Conservation (phyloP, 1,140 invertebrate species). For the Arion vulgaris region DNA sequence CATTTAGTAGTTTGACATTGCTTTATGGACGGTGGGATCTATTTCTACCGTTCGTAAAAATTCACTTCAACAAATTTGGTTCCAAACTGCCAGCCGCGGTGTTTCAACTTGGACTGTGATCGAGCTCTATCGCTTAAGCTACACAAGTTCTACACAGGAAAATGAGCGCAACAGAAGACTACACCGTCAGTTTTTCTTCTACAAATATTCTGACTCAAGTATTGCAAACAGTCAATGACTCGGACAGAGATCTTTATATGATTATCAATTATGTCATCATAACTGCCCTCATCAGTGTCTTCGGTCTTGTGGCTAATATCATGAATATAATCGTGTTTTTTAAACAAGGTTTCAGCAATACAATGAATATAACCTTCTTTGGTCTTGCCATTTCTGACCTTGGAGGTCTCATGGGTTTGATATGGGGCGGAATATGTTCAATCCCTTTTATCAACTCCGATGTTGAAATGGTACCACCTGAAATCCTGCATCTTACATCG, state of each 20-base stretch:
- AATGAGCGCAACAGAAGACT: too few species aligned
- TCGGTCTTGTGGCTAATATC: neutral
- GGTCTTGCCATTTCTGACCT: constrained; percentile 22
- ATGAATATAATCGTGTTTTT: constrained; percentile 5
- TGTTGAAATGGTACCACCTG: neutral
- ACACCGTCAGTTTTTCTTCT: too few species aligned
- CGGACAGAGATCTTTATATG: neutral
- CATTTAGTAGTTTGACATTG: too few species aligned
- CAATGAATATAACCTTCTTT: constrained; percentile 18
- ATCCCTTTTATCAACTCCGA: constrained; percentile 13
- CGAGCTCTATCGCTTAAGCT: too few species aligned
- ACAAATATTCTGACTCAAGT: too few species aligned
- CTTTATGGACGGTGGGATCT: too few species aligned
- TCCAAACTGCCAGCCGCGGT: too few species aligned
- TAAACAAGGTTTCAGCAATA: constrained; percentile 12
- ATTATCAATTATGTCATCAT: neutral
- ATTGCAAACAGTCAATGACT: neutral
- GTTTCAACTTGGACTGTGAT: too few species aligned
- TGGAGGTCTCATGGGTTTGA: neutral
- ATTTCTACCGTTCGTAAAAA: too few species aligned
- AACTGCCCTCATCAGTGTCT: neutral
- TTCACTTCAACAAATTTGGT: too few species aligned
- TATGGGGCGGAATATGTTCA: neutral
- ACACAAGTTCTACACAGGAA: too few species aligned
- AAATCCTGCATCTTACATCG: neutral